phyloP scores from a whole-genome alignment of 2,113 vertebrate genomes.

The Rousettus leschenaultii region DNA sequence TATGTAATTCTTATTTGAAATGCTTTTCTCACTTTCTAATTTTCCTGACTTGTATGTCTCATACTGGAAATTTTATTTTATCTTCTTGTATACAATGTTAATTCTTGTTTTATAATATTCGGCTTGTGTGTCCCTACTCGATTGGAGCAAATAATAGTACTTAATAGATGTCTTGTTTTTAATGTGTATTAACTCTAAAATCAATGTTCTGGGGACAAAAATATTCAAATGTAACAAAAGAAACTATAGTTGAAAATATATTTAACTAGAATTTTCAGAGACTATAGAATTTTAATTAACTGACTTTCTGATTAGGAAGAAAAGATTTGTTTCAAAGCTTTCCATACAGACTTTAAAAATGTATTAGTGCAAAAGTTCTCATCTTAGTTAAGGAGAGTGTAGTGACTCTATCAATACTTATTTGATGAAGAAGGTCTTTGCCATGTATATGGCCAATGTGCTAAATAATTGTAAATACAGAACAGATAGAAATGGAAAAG shows the following conservation, averaged over 20 bases:
- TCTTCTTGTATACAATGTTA: neutral
- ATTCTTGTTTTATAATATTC: neutral
- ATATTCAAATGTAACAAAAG: neutral
- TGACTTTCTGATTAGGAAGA: neutral
- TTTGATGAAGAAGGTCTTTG: neutral
- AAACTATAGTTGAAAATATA: neutral
- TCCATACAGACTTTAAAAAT: neutral
- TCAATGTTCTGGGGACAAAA: neutral
- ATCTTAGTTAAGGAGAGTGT: neutral
- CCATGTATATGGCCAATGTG: neutral
- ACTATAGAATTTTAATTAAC: neutral
- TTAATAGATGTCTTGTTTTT: neutral
- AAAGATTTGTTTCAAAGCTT: neutral
- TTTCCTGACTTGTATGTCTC: neutral
- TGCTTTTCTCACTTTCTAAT: neutral
- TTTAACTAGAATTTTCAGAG: neutral
- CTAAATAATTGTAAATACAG: neutral
- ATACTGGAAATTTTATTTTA: neutral
- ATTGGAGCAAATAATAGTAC: neutral
- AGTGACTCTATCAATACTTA: neutral
- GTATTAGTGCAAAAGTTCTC: neutral
- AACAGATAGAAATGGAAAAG: neutral
- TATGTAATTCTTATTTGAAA: neutral
- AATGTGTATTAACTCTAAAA: neutral
- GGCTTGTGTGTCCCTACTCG: neutral